A percentile compares a stretch with the other conserved stretches of the same genome.
These are phyloP conservation scores for Apteryx owenii DNA, from an alignment of 2,113 vertebrate species.

Conservation along the genomic window DNA sequence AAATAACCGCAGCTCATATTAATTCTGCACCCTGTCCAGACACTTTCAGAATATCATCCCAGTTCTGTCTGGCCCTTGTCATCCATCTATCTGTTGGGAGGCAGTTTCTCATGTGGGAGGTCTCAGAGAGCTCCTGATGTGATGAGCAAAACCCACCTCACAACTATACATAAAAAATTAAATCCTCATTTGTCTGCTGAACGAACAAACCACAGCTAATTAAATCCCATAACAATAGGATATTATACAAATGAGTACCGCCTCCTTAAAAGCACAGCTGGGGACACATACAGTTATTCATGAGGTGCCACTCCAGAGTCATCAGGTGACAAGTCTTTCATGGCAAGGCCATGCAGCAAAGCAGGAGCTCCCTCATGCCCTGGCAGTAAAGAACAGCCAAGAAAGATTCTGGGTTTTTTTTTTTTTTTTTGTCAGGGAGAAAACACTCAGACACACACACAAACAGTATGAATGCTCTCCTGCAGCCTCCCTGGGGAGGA, in stretches of 20 bases:
- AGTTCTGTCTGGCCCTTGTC: neutral
- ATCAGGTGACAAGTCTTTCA: neutral
- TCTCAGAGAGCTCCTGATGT: neutral
- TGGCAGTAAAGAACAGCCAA: neutral
- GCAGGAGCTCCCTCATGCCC: neutral
- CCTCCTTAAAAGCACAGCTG: constrained; percentile 52
- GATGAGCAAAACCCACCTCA: neutral
- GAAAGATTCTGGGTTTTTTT: neutral
- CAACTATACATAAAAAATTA: constrained; percentile 13
- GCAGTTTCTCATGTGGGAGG: neutral
- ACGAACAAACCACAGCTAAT: constrained; percentile 45
- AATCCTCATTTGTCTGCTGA: constrained; percentile 61
- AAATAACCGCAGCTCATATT: neutral
- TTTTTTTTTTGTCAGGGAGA: neutral
- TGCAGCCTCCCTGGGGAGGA: neutral
- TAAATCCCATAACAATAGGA: constrained; percentile 48
- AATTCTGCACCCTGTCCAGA: neutral
- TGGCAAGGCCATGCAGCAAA: neutral
- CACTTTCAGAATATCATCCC: neutral
- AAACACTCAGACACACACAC: neutral
- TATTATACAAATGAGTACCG: neutral
- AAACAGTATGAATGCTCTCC: neutral
- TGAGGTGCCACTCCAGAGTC: neutral
- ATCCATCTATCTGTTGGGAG: neutral
- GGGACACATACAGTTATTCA: neutral